Percentiles rank a stretch among this genome's conserved stretches.
Evolutionary conservation across 2,113 vertebrate species (phyloP).

Genomic region (Nycticorax nycticorax): DNA sequence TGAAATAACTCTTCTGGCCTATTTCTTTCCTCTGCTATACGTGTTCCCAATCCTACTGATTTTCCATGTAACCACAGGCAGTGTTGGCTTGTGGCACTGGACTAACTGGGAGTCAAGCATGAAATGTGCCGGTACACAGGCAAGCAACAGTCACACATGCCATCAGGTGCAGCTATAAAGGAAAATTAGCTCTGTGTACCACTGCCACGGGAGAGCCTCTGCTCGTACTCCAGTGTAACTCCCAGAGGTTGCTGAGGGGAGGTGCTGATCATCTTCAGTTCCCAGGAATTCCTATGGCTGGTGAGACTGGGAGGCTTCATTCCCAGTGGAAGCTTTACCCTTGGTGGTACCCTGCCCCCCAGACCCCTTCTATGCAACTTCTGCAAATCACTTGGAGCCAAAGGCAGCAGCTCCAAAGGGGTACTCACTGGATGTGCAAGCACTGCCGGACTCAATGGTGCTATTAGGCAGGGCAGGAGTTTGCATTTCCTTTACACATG

Average conservation of each 20-base stretch:
- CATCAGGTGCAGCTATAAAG: background rate
- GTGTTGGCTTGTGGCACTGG: background rate
- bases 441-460: background rate
- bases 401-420: background rate
- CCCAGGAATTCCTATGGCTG: background rate
- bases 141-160: background rate
- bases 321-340: background rate
- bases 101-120: background rate
- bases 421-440: background rate
- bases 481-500: background rate
- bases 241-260: background rate
- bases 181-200: background rate
- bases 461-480: background rate
- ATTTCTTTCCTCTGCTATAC: background rate
- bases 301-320: background rate
- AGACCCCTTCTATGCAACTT: background rate
- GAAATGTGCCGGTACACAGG: background rate
- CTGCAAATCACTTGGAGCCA: background rate
- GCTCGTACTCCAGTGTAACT: background rate
- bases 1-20: background rate
- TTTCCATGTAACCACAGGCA: accelerated
- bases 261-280: background rate
- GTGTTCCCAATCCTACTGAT: background rate
- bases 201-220: background rate
- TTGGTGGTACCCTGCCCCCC: background rate